Base-by-base conservation (phyloP, 2,797 vertebrate species). In the Furcifer pardalis region DNA sequence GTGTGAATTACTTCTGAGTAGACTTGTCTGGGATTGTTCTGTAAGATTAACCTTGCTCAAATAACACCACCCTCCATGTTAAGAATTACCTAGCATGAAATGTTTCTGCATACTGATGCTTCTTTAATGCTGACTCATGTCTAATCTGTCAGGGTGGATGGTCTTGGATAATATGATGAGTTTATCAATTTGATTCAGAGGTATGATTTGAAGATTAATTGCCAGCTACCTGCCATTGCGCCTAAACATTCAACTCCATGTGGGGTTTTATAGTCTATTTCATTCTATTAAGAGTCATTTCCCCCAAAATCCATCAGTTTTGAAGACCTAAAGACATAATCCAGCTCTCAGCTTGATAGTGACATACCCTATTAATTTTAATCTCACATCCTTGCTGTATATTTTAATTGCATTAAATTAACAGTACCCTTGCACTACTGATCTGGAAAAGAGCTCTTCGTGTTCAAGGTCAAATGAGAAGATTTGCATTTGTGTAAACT, bases 271-370 rank as follows among this genome's bases (percentile, higher is more conserved):
- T 81, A 66, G 76, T 89, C 75, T 81, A 86, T 78, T 90, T 89
- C 83, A 72, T 92, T 77, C 83, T 72, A 66, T 23, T 90, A 92
- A 90, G 90, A 83, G 69, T 79, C 13, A 49, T 21, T 74, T 75
- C 82, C 66, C 68, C 85, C n/a, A 1, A 56, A 87, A 62, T 63
- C 30, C 42, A 83, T 87, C 0, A 84, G 62, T 32, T 79, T 86
- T 86, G 56, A 88, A 83, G 81, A 84, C 59, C 32, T 81, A 56
- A 77, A 85, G 77, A 81, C 85, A 35, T 8, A 42, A 84, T 84
- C 80, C 27, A 74, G 7, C 86, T 90, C 21, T 56, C 40, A 73
- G 87, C 69, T 63, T 77, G 75, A 85, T 84, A 35, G 46, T 84
- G 82, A 69, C 73, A 81, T 44, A 77, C 59, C 65, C 2, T 72